These are phyloP conservation scores for Poecilia velifera DNA, from an alignment of 2,797 vertebrate species.

Conservation along the genomic window DNA sequence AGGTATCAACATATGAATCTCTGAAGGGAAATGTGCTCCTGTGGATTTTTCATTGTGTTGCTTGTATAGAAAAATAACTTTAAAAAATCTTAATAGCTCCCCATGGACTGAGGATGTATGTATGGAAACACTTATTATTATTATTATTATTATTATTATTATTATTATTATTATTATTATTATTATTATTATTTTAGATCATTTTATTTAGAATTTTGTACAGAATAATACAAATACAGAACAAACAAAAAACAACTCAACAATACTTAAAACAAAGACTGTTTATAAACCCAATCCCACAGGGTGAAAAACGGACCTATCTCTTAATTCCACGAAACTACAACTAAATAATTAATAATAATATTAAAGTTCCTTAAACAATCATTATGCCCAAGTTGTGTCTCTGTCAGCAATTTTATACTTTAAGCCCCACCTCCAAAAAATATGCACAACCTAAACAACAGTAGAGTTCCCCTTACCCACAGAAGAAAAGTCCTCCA, in stretches of 20 bases:
- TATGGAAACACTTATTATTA: no score
- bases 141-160: no score
- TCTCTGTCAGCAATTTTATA: neutral
- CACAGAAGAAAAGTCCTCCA: slow-evolving; percentile 70
- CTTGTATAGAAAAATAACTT: neutral
- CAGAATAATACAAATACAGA: no score
- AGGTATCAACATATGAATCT: neutral
- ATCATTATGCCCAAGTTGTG: neutral
- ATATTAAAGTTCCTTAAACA: neutral
- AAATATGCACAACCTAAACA: neutral
- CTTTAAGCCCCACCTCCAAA: neutral
- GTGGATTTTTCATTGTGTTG: neutral
- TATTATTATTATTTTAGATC: no score
- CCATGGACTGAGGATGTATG: neutral
- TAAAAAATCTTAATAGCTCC: neutral
- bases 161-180: no score
- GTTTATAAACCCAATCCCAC: no score
- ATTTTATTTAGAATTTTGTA: no score
- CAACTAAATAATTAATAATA: neutral
- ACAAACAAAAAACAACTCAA: no score
- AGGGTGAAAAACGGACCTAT: no score
- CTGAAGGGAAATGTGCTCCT: neutral
- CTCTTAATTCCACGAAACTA: no score
- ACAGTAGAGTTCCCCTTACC: slow-evolving; percentile 39
- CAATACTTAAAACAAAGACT: no score